Evolutionary conservation across 2,113 vertebrate species (phyloP), one percentile per base, ranked within the genome.

Genomic region (Corvus cornix): DNA sequence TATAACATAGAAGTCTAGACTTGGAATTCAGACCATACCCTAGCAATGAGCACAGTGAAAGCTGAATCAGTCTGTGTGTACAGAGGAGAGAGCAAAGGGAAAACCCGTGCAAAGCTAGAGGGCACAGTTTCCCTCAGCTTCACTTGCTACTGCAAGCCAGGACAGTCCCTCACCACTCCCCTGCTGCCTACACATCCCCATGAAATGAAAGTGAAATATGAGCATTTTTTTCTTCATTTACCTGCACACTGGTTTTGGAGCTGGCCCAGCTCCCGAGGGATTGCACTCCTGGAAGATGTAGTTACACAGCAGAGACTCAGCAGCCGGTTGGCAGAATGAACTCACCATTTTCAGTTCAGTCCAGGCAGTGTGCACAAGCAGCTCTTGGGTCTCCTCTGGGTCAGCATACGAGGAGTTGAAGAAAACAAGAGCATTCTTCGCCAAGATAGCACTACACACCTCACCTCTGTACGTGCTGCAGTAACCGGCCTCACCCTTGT

Each of bases 171-270:
- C 59, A 33, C 11, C 59, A 49, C 21, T 33, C 19, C 43, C 78
- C 52, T 56, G 35, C 18, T 82, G 60, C 73, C 35, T 41, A 66
- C 30, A 87, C 5, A 93, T 44, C 41, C 78, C 69, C 81, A 52
- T 1, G 0, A 62, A 86, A 73, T 70, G 8, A 67, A 79, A 58
- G 49, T 60, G 69, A 89, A 92, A 59, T 26, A 56, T 17, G 22
- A 88, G 22, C 24, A 39, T 28, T 78, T 33, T 44, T 63, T 93
- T 76, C 76, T 77, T 28, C 12, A 87, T 88, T 98, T 98, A 99
- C 99, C 99, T 99, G 99, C 99, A 99, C 59, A 99, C 93, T 23
- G 99, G 99, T 96, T 98, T 99, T 30, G 99, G 99, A 66, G 98
- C 95, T 13, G 99, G 98, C 43, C 98, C 98, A 43, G 96, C 87